phyloP scores from a whole-genome alignment of 2,888 invertebrate species.

The Slavum lentiscoides region DNA sequence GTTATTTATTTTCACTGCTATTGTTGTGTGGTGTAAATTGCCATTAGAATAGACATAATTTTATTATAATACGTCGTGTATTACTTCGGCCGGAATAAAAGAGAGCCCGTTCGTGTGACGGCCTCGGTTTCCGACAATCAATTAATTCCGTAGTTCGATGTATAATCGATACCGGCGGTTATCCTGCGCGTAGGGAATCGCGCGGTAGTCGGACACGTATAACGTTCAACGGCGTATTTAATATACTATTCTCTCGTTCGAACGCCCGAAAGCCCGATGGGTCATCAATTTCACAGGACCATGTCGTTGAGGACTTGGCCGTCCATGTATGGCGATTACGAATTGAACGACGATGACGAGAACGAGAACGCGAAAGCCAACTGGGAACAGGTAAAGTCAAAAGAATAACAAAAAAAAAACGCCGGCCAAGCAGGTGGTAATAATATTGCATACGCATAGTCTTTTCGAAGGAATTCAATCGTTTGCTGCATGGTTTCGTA shows the following conservation, averaged over 20 bases:
- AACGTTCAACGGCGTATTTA: neutral
- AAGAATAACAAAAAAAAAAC: neutral
- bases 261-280: neutral
- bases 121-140: neutral
- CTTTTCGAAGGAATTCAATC: too few relatives aligned
- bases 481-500: too few relatives aligned
- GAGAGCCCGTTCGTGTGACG: neutral
- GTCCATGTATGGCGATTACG: slow-evolving; percentile 47
- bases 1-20: too few relatives aligned
- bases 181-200: slow-evolving; percentile 1
- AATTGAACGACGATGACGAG: slow-evolving; percentile 36
- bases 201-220: neutral
- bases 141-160: slow-evolving; percentile 17
- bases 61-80: neutral
- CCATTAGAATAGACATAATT: too few relatives aligned
- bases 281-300: slow-evolving; percentile 46
- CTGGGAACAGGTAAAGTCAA: slow-evolving; percentile 47
- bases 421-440: neutral
- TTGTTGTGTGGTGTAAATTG: too few relatives aligned
- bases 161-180: slow-evolving; percentile 31
- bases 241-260: neutral
- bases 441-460: neutral
- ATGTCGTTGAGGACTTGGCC: slow-evolving; percentile 47
- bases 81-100: neutral
- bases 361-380: slow-evolving; percentile 12